Conservation (phyloP, 2,113 vertebrate species). For the Smithornis capensis region DNA sequence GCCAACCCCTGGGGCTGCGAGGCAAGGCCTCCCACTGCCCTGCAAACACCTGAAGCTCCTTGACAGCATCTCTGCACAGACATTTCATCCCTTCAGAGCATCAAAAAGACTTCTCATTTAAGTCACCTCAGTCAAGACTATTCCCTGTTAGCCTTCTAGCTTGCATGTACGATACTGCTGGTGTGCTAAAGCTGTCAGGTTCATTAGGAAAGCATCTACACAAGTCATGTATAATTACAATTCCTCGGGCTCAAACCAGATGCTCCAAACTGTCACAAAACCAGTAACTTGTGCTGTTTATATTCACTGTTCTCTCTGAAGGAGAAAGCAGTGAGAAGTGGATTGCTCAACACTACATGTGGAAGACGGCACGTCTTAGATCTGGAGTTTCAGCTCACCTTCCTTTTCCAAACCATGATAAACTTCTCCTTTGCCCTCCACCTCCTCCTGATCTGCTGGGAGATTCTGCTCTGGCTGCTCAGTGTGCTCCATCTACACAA, state of each 20-base stretch:
- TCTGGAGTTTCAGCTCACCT: background rate
- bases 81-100: background rate
- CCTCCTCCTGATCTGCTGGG: background rate
- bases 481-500: background rate
- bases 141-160: background rate
- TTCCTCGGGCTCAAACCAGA: background rate
- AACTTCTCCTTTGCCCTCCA: background rate
- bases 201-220: background rate
- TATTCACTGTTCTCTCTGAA: background rate
- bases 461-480: background rate
- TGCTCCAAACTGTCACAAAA: background rate
- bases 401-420: background rate
- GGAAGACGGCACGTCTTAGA: background rate
- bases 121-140: background rate
- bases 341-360: background rate
- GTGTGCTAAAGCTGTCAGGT: background rate
- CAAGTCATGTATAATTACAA: background rate
- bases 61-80: background rate
- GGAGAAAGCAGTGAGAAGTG: background rate
- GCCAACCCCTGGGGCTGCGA: background rate
- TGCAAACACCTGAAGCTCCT: background rate
- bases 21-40: background rate
- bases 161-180: background rate
- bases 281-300: background rate
- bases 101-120: background rate